A percentile compares a stretch with the other conserved stretches of the same genome.
phyloP scores from a whole-genome alignment of 1,140 invertebrate genomes.

The Heterodera schachtii region DNA sequence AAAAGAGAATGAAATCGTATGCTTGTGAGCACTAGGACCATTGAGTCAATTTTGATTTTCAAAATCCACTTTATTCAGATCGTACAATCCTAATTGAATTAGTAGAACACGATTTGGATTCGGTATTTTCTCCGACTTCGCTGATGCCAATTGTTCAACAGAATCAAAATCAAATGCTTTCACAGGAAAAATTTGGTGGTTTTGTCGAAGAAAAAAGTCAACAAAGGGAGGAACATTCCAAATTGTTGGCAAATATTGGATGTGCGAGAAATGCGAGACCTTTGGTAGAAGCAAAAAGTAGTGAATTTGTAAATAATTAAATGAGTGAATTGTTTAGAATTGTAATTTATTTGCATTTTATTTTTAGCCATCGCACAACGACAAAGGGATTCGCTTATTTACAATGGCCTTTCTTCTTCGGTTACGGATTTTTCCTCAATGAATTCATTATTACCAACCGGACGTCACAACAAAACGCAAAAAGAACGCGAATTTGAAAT shows the following conservation, averaged over 20 bases:
- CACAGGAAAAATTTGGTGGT: not conserved
- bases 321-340: no score
- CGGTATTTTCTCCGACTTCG: not conserved
- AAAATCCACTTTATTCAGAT: conserved; percentile 26
- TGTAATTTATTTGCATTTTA: no score
- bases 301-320: no score
- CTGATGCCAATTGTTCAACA: conserved; percentile 3
- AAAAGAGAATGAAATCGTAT: no score
- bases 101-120: conserved; percentile 32
- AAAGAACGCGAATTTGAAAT: not conserved
- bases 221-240: not conserved
- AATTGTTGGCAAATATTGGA: not conserved
- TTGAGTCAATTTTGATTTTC: not conserved
- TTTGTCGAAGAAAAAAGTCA: not conserved
- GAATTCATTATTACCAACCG: not conserved
- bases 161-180: conserved; percentile 1
- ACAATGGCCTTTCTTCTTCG: not conserved
- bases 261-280: no score
- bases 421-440: no score
- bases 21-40: no score
- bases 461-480: not conserved
- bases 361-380: not conserved
- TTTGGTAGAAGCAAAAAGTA: no score
- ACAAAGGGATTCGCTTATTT: not conserved
- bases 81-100: conserved; percentile 45